These are phyloP conservation scores for Myotis brandtii DNA, from an alignment of 2,113 vertebrate species.

Conservation along the genomic window DNA sequence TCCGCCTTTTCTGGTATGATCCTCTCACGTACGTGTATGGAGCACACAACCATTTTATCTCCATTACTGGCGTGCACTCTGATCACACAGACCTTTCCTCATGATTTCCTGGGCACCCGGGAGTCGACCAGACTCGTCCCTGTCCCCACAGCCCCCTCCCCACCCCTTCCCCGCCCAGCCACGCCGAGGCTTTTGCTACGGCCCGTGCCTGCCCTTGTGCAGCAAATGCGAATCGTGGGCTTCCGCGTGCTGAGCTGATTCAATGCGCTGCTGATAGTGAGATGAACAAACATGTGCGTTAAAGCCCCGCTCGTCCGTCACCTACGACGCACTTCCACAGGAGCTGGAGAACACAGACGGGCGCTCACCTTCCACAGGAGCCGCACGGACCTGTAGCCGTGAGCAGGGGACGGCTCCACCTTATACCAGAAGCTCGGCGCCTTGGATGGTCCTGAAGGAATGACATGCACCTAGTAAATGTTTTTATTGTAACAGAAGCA, in stretches of 20 bases:
- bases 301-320: not conserved
- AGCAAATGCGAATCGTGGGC: not conserved
- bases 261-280: not conserved
- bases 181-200: too few species aligned
- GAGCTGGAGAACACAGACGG: not conserved
- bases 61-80: not conserved
- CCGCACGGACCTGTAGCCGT: conserved; percentile 78
- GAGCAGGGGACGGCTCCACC: conserved; percentile 59
- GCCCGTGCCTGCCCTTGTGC: too few species aligned
- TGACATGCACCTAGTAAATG: not conserved
- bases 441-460: conserved; percentile 88
- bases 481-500: not conserved
- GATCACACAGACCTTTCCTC: not conserved
- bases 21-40: not conserved
- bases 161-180: too few species aligned
- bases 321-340: not conserved
- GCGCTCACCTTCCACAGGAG: conserved; percentile 93
- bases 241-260: not conserved
- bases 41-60: not conserved
- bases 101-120: not conserved
- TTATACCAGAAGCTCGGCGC: conserved; percentile 91
- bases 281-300: not conserved
- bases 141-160: not conserved
- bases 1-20: not conserved
- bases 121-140: not conserved